phyloP scores from a whole-genome alignment of 2,113 vertebrate genomes.

The Rynchops niger region DNA sequence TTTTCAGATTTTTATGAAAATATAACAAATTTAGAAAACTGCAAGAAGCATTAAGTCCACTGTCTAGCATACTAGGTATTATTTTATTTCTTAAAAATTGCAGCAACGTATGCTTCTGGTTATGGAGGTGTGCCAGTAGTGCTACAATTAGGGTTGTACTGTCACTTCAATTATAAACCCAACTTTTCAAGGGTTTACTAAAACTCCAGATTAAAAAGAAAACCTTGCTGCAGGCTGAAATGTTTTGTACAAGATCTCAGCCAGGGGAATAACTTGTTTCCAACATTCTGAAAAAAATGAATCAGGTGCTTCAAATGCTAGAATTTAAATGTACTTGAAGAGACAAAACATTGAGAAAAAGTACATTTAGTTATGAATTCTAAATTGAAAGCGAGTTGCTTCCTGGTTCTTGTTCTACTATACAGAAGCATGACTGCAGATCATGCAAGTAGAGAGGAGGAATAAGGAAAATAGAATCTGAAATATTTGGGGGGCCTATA shows the following conservation, averaged over 20 bases:
- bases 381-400: background rate
- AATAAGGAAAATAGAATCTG: background rate
- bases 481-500: background rate
- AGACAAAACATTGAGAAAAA: background rate
- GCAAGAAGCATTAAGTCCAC: background rate
- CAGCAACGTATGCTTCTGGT: slow-evolving; percentile 10
- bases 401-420: background rate
- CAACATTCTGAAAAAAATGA: background rate
- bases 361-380: background rate
- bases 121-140: slow-evolving; percentile 10
- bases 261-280: slow-evolving; percentile 23
- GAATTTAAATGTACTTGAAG: slow-evolving; percentile 13
- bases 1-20: background rate
- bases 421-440: background rate
- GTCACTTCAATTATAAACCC: slow-evolving; percentile 49
- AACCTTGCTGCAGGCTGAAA: slow-evolving; percentile 34
- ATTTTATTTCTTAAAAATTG: slow-evolving; percentile 26
- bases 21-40: background rate
- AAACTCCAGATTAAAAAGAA: slow-evolving; percentile 52
- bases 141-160: slow-evolving; percentile 49
- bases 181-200: slow-evolving; percentile 41
- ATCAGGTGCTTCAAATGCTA: background rate
- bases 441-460: background rate
- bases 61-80: background rate
- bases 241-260: slow-evolving; percentile 11